Conservation (phyloP, 2,113 vertebrate species). For the Muntiacus reevesi region DNA sequence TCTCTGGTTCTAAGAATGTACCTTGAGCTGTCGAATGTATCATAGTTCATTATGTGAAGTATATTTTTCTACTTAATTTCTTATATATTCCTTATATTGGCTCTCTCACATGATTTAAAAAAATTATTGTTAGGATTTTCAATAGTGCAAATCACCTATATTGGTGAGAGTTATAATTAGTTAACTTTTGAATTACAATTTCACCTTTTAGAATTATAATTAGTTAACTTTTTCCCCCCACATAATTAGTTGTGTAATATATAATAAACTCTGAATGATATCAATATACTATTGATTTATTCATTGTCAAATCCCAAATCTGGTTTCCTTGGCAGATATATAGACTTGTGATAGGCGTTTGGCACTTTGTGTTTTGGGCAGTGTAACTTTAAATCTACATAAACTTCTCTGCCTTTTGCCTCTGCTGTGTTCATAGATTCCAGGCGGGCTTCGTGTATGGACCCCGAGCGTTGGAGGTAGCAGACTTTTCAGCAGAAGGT, state of each 20-base stretch:
- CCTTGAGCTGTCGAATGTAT: neutral
- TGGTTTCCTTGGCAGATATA: conserved; percentile 44
- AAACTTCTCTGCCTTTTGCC: conserved; percentile 75
- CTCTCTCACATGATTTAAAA: neutral
- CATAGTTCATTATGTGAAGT: conserved; percentile 24
- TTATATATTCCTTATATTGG: neutral
- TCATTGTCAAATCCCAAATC: conserved; percentile 33
- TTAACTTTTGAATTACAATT: neutral
- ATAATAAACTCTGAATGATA: conserved; percentile 34
- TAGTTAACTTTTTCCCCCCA: neutral
- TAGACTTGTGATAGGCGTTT: conserved; percentile 67
- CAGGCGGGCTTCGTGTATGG: conserved; percentile 62
- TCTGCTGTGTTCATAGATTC: conserved; percentile 71
- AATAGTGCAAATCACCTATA: neutral
- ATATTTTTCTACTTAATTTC: conserved; percentile 37
- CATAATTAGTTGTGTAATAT: conserved; percentile 2
- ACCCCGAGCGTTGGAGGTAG: conserved; percentile 54
- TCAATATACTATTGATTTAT: conserved; percentile 16
- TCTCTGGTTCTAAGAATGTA: conserved; percentile 7
- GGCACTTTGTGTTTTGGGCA: conserved; percentile 70
- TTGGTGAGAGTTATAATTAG: conserved; percentile 32
- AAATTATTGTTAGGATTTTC: conserved; percentile 18
- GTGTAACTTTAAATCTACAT: conserved; percentile 57
- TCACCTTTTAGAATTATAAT: neutral
- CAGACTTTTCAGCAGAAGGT: conserved; percentile 73